Conservation (phyloP, 2,888 invertebrate species). For the Parasteatoda lunata region DNA sequence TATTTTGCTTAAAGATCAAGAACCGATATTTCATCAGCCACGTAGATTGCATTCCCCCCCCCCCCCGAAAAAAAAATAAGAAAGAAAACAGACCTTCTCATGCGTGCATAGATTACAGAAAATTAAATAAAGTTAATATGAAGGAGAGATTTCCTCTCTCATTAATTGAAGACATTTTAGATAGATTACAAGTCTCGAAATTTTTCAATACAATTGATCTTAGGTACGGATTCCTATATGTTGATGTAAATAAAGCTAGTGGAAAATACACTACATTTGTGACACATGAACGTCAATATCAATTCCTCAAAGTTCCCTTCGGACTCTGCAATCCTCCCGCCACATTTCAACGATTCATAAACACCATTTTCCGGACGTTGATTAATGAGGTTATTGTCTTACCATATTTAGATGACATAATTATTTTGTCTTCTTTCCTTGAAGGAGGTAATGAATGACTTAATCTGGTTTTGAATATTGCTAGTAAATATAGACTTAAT, state of each 20-base stretch:
- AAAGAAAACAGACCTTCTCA: background rate
- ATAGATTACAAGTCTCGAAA: conserved; percentile 5
- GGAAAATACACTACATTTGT: conserved; percentile 13
- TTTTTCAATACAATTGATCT: conserved; percentile 19
- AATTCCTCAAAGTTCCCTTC: conserved; percentile 3
- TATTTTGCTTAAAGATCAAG: background rate
- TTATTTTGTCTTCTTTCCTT: background rate
- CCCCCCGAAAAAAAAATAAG: too few relatives aligned
- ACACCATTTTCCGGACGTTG: conserved; percentile 2
- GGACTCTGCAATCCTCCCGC: background rate
- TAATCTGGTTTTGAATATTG: background rate
- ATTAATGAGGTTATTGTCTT: conserved; percentile 11
- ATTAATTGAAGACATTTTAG: conserved; percentile 25
- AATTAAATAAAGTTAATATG: conserved; percentile 13
- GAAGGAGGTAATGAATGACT: conserved; percentile 8
- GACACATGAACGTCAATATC: background rate
- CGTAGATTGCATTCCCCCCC: background rate
- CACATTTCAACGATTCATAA: conserved; percentile 15
- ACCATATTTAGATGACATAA: conserved; percentile 32
- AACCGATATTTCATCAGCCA: background rate
- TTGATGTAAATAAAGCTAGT: background rate
- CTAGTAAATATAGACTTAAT: conserved; percentile 11
- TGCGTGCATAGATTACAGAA: conserved; percentile 20
- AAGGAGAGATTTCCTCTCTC: conserved; percentile 25
- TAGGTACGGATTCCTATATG: conserved; percentile 35